Conservation (phyloP, 2,888 invertebrate species). For the Operophtera brumata region DNA sequence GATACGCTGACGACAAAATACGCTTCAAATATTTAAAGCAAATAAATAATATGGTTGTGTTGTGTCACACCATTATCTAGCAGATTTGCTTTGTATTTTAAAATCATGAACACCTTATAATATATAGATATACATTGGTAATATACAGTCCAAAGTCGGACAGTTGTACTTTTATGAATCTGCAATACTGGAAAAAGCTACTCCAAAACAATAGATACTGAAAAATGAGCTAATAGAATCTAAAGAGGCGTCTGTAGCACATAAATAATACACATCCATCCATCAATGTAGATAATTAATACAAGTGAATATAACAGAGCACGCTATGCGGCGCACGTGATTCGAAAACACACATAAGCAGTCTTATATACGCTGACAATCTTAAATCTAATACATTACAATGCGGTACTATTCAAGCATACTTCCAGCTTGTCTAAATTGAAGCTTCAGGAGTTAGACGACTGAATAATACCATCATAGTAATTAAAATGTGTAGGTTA, state of each 20-base stretch:
- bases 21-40: slow-evolving; percentile 9
- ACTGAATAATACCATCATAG: slow-evolving; percentile 13
- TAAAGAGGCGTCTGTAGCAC: neutral
- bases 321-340: slow-evolving; percentile 7
- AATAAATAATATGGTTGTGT: slow-evolving; percentile 21
- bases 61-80: slow-evolving; percentile 23
- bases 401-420: slow-evolving; percentile 9
- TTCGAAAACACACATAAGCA: slow-evolving; percentile 21
- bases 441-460: neutral
- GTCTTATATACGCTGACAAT: slow-evolving; percentile 10
- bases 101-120: slow-evolving; percentile 15
- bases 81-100: slow-evolving; percentile 23
- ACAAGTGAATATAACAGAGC: slow-evolving; percentile 11
- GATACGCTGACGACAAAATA: slow-evolving; percentile 33
- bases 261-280: neutral
- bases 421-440: neutral
- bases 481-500: slow-evolving; percentile 6
- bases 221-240: slow-evolving; percentile 6
- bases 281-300: neutral
- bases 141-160: neutral
- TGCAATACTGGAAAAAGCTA: slow-evolving; percentile 4
- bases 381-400: slow-evolving; percentile 14
- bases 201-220: slow-evolving; percentile 9
- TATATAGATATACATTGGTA: slow-evolving; percentile 6
- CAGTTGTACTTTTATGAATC: neutral